Evolutionary conservation across 2,888 invertebrate species (phyloP), one percentile per base, ranked within the genome.

Genomic region (Empis livida): DNA sequence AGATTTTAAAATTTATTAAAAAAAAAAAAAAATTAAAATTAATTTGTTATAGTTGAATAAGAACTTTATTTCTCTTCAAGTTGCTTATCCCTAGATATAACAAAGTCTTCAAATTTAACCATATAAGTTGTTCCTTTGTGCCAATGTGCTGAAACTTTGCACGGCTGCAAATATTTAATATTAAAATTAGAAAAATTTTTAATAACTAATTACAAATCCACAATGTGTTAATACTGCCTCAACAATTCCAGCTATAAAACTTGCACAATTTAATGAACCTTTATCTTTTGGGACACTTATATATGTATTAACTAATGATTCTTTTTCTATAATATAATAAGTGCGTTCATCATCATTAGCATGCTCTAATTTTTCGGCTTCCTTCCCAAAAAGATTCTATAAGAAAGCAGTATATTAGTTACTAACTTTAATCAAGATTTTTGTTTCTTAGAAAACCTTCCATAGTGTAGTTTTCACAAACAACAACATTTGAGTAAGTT

Each of bases 41-140:
- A 43, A 20, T 27, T 31, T 41, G 39, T 42, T 48, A 37, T 15
- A 38, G 40, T 42, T 48, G 17, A 43, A 35, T 13, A 14, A 20
- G 3, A 27, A 8, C 9, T 27, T 76, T 79, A 87, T 70, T 87
- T 80, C 55, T 91, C 90, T 71, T 94, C 94, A 52, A 93, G 71
- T 58, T 89, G 86, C 65, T 93, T 94, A 64, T 95, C 94, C 57
- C 94, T 76, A 4, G 83, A 75, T 56, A 94, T 85, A 45, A 95
- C 94, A 31, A 84, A 79, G 63, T 95, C 94, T 57, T 96, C 95
- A 70, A 96, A 95, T 70, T 94, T 93, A 10, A 99, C 93, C 90
- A 97, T 94, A 65, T 96, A 99, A 0, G 97, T 96, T 10, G 97
- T 97, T 38, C 96, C 99, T 68, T 97, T 95, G 68, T 99, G 97